A percentile compares a stretch with the other conserved stretches of the same genome.
Conservation (phyloP, 2,113 vertebrate genomes). For the Pteropus alecto region DNA sequence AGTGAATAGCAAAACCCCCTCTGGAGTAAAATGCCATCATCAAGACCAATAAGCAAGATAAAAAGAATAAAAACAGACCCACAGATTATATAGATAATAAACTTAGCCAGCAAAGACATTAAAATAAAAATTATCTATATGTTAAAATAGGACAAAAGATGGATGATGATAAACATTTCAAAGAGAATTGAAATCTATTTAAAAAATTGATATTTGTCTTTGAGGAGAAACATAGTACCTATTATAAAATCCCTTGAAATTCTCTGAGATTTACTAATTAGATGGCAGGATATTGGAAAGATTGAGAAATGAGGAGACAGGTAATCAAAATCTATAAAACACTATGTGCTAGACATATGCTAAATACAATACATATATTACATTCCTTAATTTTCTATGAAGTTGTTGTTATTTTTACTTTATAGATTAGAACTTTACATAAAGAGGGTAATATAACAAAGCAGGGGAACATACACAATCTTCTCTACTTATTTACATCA, state of each 20-base stretch:
- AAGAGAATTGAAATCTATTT: neutral
- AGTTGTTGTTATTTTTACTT: neutral
- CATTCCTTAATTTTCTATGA: neutral
- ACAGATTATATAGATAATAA: neutral
- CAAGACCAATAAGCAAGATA: neutral
- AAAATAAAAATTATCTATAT: neutral
- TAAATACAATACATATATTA: neutral
- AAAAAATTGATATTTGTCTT: neutral
- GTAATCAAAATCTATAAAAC: neutral
- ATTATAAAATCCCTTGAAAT: neutral
- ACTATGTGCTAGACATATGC: neutral
- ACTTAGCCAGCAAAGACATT: neutral
- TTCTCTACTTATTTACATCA: neutral
- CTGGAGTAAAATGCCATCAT: neutral
- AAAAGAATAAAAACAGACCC: neutral
- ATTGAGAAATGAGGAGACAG: neutral
- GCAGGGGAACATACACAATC: accelerated
- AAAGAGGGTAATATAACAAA: neutral
- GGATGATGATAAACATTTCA: neutral
- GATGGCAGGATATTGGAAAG: neutral
- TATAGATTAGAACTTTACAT: neutral
- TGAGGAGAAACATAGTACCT: neutral
- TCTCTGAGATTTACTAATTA: neutral
- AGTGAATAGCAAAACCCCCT: neutral
- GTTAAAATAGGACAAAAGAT: neutral